Evolutionary conservation across 2,797 vertebrate species (phyloP).

Genomic region (Okamejei kenojei): DNA sequence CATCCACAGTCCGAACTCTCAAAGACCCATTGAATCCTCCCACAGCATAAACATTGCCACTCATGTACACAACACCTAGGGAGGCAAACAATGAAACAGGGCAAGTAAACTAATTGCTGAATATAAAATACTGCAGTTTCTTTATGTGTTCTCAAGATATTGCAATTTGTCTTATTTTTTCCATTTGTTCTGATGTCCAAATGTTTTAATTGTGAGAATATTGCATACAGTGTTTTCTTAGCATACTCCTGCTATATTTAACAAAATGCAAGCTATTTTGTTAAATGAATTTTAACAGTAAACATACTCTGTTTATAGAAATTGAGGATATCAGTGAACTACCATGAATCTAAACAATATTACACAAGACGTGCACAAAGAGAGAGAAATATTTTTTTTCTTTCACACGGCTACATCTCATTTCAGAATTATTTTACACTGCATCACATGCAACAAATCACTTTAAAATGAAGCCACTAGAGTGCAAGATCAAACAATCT

Average conservation of each 20-base stretch:
- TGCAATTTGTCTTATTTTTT: not conserved
- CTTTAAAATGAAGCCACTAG: not conserved
- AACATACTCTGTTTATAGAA: not conserved
- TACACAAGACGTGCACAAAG: not conserved
- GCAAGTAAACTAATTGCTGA: not conserved
- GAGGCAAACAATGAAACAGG: not conserved
- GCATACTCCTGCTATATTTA: not conserved
- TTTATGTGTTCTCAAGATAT: not conserved
- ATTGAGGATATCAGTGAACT: not conserved
- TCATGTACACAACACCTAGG: conserved; percentile 85
- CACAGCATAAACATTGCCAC: conserved; percentile 77
- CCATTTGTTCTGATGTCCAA: not conserved
- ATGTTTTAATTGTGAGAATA: not conserved
- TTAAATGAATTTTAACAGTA: not conserved
- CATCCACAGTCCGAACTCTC: conserved; percentile 82
- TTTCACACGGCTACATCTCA: not conserved
- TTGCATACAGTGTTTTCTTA: not conserved
- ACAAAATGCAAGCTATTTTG: not conserved
- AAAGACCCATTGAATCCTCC: conserved; percentile 90
- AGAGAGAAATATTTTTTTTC: not conserved
- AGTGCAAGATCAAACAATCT: not conserved
- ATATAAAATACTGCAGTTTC: not conserved
- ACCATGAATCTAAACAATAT: not conserved
- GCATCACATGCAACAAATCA: not conserved
- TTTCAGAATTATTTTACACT: not conserved